Conservation (phyloP, 2,888 invertebrate species). For the Neria commutata region DNA sequence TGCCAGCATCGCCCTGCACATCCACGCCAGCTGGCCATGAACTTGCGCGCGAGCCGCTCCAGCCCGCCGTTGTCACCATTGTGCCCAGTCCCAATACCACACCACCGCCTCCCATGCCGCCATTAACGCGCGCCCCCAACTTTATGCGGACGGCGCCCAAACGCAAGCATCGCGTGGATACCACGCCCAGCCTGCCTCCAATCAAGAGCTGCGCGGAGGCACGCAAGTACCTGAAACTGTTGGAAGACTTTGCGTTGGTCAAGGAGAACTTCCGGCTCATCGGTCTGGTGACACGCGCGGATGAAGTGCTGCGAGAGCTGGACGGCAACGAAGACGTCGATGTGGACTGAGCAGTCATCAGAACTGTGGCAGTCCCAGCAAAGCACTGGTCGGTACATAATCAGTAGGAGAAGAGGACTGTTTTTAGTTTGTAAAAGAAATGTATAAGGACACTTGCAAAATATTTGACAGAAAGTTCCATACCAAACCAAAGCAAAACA, state of each 20-base stretch:
- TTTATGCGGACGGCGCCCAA: constrained; percentile 16
- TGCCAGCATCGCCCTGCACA: neutral
- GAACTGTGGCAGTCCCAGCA: no score
- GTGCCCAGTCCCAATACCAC: constrained; percentile 9
- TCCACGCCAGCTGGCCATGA: neutral
- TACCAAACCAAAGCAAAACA: no score
- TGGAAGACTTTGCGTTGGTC: constrained; percentile 55
- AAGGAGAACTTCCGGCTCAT: constrained; percentile 56
- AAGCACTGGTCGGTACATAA: no score
- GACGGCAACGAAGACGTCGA: constrained; percentile 44
- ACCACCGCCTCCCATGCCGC: constrained; percentile 31
- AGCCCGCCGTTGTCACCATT: neutral
- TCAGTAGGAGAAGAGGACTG: no score
- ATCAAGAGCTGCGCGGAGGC: constrained; percentile 45
- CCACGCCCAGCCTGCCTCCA: constrained; percentile 35
- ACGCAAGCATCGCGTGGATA: neutral
- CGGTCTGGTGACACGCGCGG: constrained; percentile 54
- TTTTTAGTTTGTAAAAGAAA: no score
- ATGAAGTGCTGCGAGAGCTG: constrained; percentile 53
- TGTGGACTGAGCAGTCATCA: constrained; percentile 32
- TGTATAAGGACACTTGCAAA: no score
- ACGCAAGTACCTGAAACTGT: constrained; percentile 53
- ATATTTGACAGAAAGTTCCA: no score
- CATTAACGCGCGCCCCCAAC: constrained; percentile 34
- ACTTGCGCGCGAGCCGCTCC: no score